A percentile compares a stretch with the other conserved stretches of the same genome.
These are phyloP conservation scores for Odontesthes bonariensis DNA, from an alignment of 2,113 vertebrate genomes.

Conservation along the genomic window DNA sequence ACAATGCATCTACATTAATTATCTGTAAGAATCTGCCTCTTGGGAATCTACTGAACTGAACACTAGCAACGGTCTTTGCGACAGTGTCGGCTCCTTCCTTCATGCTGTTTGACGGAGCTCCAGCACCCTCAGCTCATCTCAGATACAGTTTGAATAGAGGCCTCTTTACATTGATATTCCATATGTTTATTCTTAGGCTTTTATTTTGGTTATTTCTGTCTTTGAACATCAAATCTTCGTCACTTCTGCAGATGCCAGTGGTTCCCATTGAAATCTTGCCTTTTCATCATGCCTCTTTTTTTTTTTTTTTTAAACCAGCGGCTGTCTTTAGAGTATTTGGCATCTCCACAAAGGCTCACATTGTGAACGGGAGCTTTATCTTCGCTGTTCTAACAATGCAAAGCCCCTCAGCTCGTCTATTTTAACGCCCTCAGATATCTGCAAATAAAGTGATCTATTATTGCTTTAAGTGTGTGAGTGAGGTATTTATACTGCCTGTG, in stretches of 20 bases:
- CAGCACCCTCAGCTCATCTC: constrained; percentile 39
- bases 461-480: neutral
- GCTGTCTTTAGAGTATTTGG: constrained; percentile 58
- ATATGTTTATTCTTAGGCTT: constrained; percentile 36
- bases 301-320: constrained; percentile 13
- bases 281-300: constrained; percentile 15
- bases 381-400: constrained; percentile 21
- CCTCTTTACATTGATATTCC: constrained; percentile 43
- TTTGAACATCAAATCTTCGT: constrained; percentile 17
- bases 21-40: constrained; percentile 45
- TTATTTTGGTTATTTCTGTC: neutral
- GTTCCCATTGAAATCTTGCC: constrained; percentile 26
- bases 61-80: constrained; percentile 47
- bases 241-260: constrained; percentile 11
- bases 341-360: constrained; percentile 41
- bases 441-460: constrained; percentile 39
- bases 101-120: constrained; percentile 58
- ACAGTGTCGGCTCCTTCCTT: constrained; percentile 60
- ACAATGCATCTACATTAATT: constrained; percentile 50
- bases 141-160: constrained; percentile 28
- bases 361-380: constrained; percentile 34
- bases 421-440: constrained; percentile 34
- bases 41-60: constrained; percentile 39
- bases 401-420: constrained; percentile 21
- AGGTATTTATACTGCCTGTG: neutral